Evolutionary conservation across 2,113 vertebrate species (phyloP), one percentile per base, ranked within the genome.

Genomic region (Cololabis saira): DNA sequence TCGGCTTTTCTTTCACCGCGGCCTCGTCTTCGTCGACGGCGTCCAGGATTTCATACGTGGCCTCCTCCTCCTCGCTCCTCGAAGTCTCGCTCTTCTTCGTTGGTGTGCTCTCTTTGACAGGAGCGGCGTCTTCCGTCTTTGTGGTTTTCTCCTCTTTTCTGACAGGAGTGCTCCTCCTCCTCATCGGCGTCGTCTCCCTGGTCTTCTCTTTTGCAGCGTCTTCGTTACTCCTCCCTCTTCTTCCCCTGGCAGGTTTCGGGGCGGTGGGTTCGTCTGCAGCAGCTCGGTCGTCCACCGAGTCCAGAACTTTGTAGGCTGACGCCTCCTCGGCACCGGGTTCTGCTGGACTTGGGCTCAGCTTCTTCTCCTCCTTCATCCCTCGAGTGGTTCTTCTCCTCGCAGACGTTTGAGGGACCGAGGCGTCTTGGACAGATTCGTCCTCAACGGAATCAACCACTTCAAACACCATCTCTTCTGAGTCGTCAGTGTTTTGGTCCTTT

Each of bases 401-500:
- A 10, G 64, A 24, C 12, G 1, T 44, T 54, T 69, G 56, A 62
- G 71, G 7, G 13, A 63, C 2, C 3, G 22, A 1, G 0, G 13
- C 18, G 13, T 67, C 67, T 4, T 53, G 12, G 50, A 68, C 18
- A 0, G 1, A 19, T 47, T 77, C 70, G 0, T 80, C 80, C 51
- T 80, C 67, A n/a, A 80, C 54, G 18, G 84, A 78, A 55, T 82
- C 76, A 1, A 82, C 41, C 0, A 76, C 19, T 27, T 84, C 18
- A 22, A 48, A 78, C 4, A 62, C 16, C 12, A 24, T 37, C 22
- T 88, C 67, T 18, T 47, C 45, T n/a, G 17, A 2, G n/a, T 47
- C 45, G 2, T 54, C 24, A 1, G 12, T 22, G 11, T 53, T 47
- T 18, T 53, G 4, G 1, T 71, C 55, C 18, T 63, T 55, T 30